phyloP scores from a whole-genome alignment of 1,140 invertebrate species.

The Penaeus indicus region DNA sequence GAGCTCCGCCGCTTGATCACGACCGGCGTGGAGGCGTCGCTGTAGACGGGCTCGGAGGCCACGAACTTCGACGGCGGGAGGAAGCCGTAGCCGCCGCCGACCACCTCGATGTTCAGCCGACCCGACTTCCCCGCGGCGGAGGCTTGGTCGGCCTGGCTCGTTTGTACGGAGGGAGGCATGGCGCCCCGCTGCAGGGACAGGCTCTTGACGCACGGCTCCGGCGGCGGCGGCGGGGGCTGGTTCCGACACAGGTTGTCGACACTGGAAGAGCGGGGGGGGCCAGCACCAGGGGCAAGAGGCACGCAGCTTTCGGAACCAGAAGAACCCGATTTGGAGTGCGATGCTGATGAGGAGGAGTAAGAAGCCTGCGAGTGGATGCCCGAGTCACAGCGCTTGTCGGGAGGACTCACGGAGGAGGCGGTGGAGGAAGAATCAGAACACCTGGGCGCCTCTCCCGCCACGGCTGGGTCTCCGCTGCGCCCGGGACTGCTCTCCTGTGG shows the following conservation, averaged over 20 bases:
- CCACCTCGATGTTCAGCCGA: conserved; percentile 64
- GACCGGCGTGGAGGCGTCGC: conserved; percentile 66
- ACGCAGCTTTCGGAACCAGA: conserved; percentile 65
- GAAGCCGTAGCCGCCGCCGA: conserved; percentile 66
- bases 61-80: conserved; percentile 65
- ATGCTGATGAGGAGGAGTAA: conserved; percentile 64
- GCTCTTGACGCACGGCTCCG: conserved; percentile 58
- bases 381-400: conserved; percentile 66
- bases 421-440: conserved; percentile 64
- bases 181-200: conserved; percentile 60
- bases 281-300: conserved; percentile 30
- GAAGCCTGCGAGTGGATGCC: conserved; percentile 66
- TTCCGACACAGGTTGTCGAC: conserved; percentile 64
- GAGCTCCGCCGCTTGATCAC: conserved; percentile 65
- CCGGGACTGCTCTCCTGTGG: conserved; percentile 55
- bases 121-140: conserved; percentile 26
- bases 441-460: conserved; percentile 43
- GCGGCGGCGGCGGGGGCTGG: conserved; percentile 54
- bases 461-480: conserved; percentile 40
- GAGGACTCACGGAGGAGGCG: conserved; percentile 64
- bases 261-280: conserved; percentile 59
- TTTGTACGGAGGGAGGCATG: conserved; percentile 43
- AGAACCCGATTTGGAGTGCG: conserved; percentile 66
- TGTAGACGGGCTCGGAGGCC: conserved; percentile 66
- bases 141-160: neutral